Evolutionary conservation across 2,113 vertebrate species (phyloP).

Genomic region (Hippoglossus stenolepis): DNA sequence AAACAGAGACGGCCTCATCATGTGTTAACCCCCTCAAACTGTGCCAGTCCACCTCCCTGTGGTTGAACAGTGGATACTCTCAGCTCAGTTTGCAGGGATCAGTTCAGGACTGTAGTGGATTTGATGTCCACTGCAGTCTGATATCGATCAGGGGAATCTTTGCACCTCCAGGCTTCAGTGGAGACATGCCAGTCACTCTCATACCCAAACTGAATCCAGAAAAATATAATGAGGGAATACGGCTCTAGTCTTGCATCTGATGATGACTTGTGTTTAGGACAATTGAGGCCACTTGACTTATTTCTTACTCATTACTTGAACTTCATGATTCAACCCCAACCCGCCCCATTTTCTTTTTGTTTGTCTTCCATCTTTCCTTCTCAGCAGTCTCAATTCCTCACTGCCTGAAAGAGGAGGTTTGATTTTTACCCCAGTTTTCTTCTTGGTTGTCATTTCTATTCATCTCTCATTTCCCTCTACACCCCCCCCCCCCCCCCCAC

Average conservation of each 20-base stretch:
- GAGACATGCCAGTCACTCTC: background rate
- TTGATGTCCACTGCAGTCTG: conserved; percentile 30
- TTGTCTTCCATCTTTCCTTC: conserved; percentile 8
- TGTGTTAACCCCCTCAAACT: conserved; percentile 4
- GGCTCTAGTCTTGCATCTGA: background rate
- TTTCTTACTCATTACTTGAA: conserved; percentile 16
- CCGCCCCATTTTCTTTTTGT: background rate
- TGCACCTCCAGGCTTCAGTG: background rate
- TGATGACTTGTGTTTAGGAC: background rate
- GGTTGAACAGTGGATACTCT: conserved; percentile 1
- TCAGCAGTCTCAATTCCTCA: background rate
- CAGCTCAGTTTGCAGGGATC: conserved; percentile 28
- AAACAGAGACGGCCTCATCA: conserved; percentile 21
- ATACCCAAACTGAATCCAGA: background rate
- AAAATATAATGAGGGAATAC: background rate
- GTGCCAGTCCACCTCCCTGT: background rate
- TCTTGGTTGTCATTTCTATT: conserved; percentile 15
- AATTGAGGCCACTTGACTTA: conserved; percentile 1
- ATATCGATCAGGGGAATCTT: conserved; percentile 18
- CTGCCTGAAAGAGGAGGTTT: background rate
- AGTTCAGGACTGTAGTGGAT: conserved; percentile 13
- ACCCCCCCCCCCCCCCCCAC: too few species aligned
- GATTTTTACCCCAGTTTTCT: conserved; percentile 31
- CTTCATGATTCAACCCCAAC: background rate
- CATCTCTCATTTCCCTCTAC: conserved; percentile 27